Percentiles rank a stretch among this genome's conserved stretches.
phyloP scores from a whole-genome alignment of 2,888 invertebrate genomes.

The Allacma fusca region DNA sequence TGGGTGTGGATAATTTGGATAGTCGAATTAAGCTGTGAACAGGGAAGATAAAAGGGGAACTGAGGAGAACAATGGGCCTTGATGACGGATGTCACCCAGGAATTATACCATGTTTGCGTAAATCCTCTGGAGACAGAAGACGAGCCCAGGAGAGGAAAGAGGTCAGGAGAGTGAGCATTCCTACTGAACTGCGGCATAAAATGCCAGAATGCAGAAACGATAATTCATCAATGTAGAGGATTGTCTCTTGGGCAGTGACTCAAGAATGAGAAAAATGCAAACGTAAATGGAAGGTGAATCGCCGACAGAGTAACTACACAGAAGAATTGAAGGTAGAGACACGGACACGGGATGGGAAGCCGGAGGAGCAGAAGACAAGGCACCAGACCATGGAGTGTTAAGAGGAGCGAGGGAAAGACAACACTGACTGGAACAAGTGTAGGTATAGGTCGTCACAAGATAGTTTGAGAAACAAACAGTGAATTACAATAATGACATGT shows the following conservation, averaged over 20 bases:
- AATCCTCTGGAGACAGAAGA: no score
- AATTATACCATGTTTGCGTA: no score
- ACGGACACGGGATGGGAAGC: constrained; percentile 5
- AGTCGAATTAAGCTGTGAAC: no score
- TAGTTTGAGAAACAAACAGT: constrained; percentile 59
- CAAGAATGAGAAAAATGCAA: constrained; percentile 11
- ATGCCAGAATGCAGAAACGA: constrained; percentile 19
- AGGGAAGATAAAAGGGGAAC: no score
- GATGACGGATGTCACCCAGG: no score
- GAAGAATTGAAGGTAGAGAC: background rate
- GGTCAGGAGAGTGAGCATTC: background rate
- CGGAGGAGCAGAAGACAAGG: constrained; percentile 8
- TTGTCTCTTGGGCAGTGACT: constrained; percentile 9
- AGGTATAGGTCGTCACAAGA: constrained; percentile 36
- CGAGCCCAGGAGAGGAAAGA: constrained; percentile 7
- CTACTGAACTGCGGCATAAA: background rate
- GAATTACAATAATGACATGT: constrained; percentile 62
- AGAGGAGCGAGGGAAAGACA: constrained; percentile 7
- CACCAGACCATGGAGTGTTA: constrained; percentile 12
- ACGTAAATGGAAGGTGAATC: constrained; percentile 12
- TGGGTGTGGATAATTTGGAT: no score
- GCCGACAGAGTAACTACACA: constrained; percentile 5
- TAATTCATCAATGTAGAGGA: constrained; percentile 30
- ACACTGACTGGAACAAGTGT: constrained; percentile 28
- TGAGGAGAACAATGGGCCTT: no score